Base-by-base conservation (phyloP, 2,113 vertebrate genomes). In the Datnioides undecimradiatus region DNA sequence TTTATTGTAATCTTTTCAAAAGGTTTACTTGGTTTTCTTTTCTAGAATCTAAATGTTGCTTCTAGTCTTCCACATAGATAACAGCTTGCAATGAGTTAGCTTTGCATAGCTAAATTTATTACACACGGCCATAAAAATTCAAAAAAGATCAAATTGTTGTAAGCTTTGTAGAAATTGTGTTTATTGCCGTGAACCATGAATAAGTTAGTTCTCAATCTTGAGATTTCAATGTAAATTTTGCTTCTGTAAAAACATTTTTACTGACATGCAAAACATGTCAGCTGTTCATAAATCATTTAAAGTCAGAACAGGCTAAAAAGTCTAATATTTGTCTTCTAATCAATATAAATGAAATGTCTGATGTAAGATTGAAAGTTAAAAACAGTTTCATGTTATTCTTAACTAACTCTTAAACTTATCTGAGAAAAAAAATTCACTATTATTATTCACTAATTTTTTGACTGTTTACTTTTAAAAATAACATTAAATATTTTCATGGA, bases 1-100 rank as follows among this genome's bases (percentile, higher is more conserved):
- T 51, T 63, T 51, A 67, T 74, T 38, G 33, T 38, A 23, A 66
- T 60, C 1, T 41, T 17, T 69, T 69, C 16, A 43, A 25, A 31
- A 48, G 29, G 34, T 66, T 66, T 21, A 33, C 27, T 31, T 36
- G n/a, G 46, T 49, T 6, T 1, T 49, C 10, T 51, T 29, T 58
- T 83, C 46, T 29, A 7, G 14, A 16, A 27, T 25, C 73, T 29
- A 9, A 57, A 67, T 48, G 1, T 36, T 38, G 23, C 36, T 46
- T 55, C 9, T 19, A 10, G 16, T 34, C 3, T 1, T 1, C 29
- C 23, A 12, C 11, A 48, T 19, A 8, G 14, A 48, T 36, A 36
- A 72, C 36, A 36, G 10, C 29, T 36, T 16, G 2, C 54, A 31
- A 19, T 6, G 17, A 5, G 3, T 21, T 31, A 34, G 17, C 6